Conservation (phyloP, 1,140 invertebrate genomes). For the Cyclargus thomasi region DNA sequence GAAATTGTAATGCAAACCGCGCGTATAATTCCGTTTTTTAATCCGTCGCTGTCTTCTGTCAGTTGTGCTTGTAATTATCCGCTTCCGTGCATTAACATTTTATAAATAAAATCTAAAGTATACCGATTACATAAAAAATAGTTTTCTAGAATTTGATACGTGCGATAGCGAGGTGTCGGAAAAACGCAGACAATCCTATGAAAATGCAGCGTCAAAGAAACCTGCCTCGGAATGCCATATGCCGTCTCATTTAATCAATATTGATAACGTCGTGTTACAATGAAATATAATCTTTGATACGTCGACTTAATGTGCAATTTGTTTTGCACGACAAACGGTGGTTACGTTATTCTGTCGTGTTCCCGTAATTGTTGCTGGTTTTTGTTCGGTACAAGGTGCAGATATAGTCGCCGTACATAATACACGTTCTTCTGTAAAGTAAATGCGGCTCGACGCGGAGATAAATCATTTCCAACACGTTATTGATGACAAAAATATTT, state of each 20-base stretch:
- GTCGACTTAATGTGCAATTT: conserved; percentile 57
- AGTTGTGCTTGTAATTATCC: conserved; percentile 23
- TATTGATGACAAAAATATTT: conserved; percentile 19
- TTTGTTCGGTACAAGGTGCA: conserved; percentile 68
- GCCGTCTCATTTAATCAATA: conserved; percentile 48
- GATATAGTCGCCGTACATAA: conserved; percentile 54
- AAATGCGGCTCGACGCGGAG: conserved; percentile 44
- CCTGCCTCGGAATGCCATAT: conserved; percentile 62
- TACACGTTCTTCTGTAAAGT: conserved; percentile 53
- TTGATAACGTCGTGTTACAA: conserved; percentile 42
- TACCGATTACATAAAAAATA: conserved; percentile 58
- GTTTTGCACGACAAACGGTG: conserved; percentile 46
- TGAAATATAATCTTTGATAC: conserved; percentile 55
- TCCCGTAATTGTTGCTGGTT: conserved; percentile 70
- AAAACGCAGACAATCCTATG: conserved; percentile 70
- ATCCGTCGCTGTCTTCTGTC: conserved; percentile 27
- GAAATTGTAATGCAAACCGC: conserved; percentile 15
- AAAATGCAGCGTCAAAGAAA: conserved; percentile 69
- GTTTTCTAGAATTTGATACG: conserved; percentile 72
- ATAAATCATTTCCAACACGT: conserved; percentile 24
- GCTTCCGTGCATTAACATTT: conserved; percentile 27
- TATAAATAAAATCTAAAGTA: conserved; percentile 28
- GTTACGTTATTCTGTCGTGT: conserved; percentile 52
- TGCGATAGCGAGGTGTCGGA: conserved; percentile 71
- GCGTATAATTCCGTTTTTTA: conserved; percentile 23